Conservation (phyloP, 2,797 vertebrate species). For the Typhlichthys subterraneus region DNA sequence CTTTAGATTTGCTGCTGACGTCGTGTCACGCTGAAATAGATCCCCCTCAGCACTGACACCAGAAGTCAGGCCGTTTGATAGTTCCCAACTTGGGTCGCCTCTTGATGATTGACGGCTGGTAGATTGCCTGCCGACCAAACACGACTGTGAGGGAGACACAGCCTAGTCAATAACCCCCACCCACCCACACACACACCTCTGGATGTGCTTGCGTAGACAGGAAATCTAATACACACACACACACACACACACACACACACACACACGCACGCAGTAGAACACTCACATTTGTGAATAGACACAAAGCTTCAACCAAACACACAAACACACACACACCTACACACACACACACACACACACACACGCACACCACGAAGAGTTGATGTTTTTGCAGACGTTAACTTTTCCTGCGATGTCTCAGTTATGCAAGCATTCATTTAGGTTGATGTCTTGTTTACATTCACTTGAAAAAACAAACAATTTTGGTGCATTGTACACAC, state of each 20-base stretch:
- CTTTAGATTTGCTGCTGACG: constrained; percentile 72
- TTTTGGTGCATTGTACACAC: not conserved
- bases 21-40: constrained; percentile 75
- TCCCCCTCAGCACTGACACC: constrained; percentile 76
- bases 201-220: constrained; percentile 65
- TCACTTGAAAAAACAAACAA: not conserved
- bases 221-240: constrained; percentile 31
- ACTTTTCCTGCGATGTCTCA: constrained; percentile 35
- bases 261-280: constrained; percentile 7
- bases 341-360: constrained; percentile 18
- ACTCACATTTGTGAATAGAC: too few species aligned
- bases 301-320: too few species aligned
- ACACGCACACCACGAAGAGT: not conserved
- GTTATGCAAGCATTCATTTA: constrained; percentile 11
- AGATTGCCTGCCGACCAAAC: constrained; percentile 80
- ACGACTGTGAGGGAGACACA: constrained; percentile 64
- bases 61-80: constrained; percentile 71
- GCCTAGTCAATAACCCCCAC: constrained; percentile 65
- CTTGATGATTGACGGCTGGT: constrained; percentile 72
- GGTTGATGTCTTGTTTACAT: constrained; percentile 4
- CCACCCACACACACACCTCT: constrained; percentile 17
- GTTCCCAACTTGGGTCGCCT: constrained; percentile 74
- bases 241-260: not conserved
- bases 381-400: constrained; percentile 35
- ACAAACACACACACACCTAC: constrained; percentile 17